A percentile compares a stretch with the other conserved stretches of the same genome.
Evolutionary conservation across 1,140 invertebrate species (phyloP).

Genomic region (Parapsyche elsis): DNA sequence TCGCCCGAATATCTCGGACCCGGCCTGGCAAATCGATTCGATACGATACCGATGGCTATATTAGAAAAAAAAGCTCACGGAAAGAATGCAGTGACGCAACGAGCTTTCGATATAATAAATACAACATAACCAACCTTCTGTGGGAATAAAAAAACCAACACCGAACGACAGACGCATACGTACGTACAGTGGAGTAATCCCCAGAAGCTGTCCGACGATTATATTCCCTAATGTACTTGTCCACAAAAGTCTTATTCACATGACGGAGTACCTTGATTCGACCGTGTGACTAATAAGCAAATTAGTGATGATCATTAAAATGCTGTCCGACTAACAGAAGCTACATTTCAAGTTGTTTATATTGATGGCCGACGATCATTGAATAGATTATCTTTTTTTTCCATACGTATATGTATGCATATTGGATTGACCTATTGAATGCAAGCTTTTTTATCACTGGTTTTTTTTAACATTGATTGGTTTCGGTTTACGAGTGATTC

Average conservation of each 20-base stretch:
- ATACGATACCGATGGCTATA: constrained; percentile 2
- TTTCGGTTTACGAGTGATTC: neutral
- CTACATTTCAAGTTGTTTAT: constrained; percentile 30
- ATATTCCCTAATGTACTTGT: neutral
- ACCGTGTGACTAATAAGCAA: constrained; percentile 40
- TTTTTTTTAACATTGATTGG: constrained; percentile 11
- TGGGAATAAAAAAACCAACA: neutral
- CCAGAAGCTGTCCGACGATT: no score
- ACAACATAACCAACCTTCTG: constrained; percentile 9
- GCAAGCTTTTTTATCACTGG: neutral
- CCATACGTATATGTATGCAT: neutral
- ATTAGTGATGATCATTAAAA: constrained; percentile 37
- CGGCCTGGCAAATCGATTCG: constrained; percentile 20
- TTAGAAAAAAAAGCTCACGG: neutral
- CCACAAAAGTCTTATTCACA: neutral
- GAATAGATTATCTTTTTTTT: constrained; percentile 33
- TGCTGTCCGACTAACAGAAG: constrained; percentile 34
- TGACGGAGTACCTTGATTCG: neutral
- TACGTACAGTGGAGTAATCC: neutral
- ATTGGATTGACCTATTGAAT: constrained; percentile 33
- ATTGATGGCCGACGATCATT: constrained; percentile 30
- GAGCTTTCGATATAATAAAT: constrained; percentile 15
- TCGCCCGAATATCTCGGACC: constrained; percentile 21
- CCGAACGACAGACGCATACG: neutral
- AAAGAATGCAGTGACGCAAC: constrained; percentile 27